phyloP scores from a whole-genome alignment of 2,888 invertebrate genomes.

The Arctia plantaginis region DNA sequence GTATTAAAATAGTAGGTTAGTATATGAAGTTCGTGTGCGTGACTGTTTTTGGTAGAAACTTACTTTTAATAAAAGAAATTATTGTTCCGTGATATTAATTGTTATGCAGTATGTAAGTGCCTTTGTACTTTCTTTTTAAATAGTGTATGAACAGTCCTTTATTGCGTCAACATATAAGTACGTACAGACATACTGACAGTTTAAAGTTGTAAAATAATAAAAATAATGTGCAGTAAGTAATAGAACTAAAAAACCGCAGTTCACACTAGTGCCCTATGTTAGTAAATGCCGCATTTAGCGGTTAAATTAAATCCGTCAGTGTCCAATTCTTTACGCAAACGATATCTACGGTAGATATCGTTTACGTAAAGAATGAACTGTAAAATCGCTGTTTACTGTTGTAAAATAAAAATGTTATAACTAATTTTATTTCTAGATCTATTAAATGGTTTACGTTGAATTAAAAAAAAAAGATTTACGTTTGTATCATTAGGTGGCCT shows the following conservation, averaged over 20 bases:
- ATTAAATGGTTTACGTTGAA: background rate
- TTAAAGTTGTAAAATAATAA: background rate
- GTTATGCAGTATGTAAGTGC: slow-evolving; percentile 50
- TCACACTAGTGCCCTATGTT: background rate
- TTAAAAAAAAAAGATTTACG: background rate
- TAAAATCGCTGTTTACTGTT: background rate
- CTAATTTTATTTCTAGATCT: background rate
- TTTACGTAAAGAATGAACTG: background rate
- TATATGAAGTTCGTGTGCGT: slow-evolving; percentile 22
- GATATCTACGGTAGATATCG: background rate
- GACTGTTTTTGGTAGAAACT: slow-evolving; percentile 4
- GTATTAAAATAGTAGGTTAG: slow-evolving; percentile 11
- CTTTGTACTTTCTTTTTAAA: slow-evolving; percentile 40
- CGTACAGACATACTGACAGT: slow-evolving; percentile 34
- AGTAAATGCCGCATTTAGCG: background rate
- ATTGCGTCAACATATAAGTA: background rate
- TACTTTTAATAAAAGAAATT: slow-evolving; percentile 10
- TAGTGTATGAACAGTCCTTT: slow-evolving; percentile 10
- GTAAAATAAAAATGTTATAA: background rate
- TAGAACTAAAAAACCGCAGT: background rate
- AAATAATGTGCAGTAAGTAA: background rate
- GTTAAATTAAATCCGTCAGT: background rate
- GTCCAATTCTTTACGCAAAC: background rate
- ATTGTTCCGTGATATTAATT: slow-evolving; percentile 21
- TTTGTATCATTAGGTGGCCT: background rate